Conservation (phyloP, 2,113 vertebrate genomes). For the Myxocyprinus asiaticus region DNA sequence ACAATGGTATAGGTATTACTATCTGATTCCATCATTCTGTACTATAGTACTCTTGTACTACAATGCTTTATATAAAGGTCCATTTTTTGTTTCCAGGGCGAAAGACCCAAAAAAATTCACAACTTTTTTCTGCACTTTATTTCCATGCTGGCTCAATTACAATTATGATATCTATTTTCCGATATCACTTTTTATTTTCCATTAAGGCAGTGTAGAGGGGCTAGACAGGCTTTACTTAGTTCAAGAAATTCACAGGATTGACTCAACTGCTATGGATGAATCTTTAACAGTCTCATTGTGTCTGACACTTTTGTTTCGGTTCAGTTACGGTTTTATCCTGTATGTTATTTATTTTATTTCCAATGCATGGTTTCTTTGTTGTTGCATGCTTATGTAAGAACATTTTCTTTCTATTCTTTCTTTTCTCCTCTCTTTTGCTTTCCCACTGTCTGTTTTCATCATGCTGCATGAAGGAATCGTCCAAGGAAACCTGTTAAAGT, state of each 20-base stretch:
- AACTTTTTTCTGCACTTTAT: background rate
- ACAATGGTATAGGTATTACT: too few species aligned
- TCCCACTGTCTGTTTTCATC: constrained; percentile 19
- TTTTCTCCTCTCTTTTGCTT: constrained; percentile 21
- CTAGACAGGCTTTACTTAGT: background rate
- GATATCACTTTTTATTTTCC: background rate
- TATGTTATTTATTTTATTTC: constrained; percentile 3
- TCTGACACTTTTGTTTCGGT: background rate
- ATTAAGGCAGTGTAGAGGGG: background rate
- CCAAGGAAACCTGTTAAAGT: constrained; percentile 34
- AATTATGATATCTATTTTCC: background rate
- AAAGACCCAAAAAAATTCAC: background rate
- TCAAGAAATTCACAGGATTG: constrained; percentile 8
- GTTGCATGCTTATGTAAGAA: constrained; percentile 51
- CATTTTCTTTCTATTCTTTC: constrained; percentile 31
- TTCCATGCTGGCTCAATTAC: background rate
- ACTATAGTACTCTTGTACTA: too few species aligned
- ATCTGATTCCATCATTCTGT: too few species aligned
- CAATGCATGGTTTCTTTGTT: constrained; percentile 28
- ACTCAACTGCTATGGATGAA: constrained; percentile 20
- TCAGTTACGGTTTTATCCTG: background rate
- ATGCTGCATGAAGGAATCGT: constrained; percentile 55
- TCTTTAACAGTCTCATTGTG: constrained; percentile 21
- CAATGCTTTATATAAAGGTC: too few species aligned
- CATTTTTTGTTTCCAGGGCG: too few species aligned